Percentiles rank a stretch among this genome's conserved stretches.
phyloP scores from a whole-genome alignment of 2,888 invertebrate species.

The Lasioglossum pauxillum region DNA sequence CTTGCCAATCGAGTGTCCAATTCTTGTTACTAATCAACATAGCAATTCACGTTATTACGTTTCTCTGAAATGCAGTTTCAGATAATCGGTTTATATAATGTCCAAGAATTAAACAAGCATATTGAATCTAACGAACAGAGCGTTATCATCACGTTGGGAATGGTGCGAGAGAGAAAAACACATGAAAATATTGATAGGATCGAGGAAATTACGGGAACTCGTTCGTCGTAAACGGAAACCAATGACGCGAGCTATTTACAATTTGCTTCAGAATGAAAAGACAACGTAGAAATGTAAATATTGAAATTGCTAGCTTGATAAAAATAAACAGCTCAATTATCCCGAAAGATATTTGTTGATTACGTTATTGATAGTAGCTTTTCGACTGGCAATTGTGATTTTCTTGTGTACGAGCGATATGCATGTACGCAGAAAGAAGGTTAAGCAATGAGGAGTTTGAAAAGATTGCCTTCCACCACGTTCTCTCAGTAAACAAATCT shows the following conservation, averaged over 20 bases:
- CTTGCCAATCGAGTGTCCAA: not conserved
- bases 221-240: not conserved
- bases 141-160: not conserved
- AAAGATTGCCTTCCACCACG: no score
- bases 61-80: not conserved
- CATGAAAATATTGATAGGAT: not conserved
- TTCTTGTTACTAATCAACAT: not conserved
- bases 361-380: no score
- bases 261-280: no score
- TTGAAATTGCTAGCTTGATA: no score
- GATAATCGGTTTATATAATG: not conserved
- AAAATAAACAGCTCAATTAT: no score
- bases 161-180: not conserved
- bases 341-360: no score
- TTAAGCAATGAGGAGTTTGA: not conserved
- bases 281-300: no score
- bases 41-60: not conserved
- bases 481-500: not conserved
- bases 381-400: no score
- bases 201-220: not conserved
- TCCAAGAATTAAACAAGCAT: not conserved
- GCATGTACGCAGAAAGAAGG: no score
- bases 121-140: not conserved
- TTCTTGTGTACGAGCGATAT: no score
- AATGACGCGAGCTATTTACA: not conserved